These are phyloP conservation scores for Micrasema longulum DNA, from an alignment of 1,140 invertebrate species.

Conservation along the genomic window DNA sequence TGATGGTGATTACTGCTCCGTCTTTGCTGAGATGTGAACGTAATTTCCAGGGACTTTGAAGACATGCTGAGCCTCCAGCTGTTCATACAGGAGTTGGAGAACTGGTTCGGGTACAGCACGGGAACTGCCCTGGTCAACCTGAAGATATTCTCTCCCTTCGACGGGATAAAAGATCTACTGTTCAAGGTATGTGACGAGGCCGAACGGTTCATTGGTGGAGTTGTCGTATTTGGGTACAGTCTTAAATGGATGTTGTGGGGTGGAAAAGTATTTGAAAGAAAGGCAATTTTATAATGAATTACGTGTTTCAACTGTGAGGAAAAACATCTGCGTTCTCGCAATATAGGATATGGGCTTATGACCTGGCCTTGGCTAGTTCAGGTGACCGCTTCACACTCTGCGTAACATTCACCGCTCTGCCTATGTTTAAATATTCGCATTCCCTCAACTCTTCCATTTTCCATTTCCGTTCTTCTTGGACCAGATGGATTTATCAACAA, in stretches of 20 bases:
- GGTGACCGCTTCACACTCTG: no score
- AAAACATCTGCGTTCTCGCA: no score
- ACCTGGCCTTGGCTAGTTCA: no score
- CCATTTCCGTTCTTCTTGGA: no score
- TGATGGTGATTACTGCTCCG: no score
- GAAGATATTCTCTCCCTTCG: constrained; percentile 51
- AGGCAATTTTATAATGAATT: neutral
- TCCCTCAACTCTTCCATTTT: no score
- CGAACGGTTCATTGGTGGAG: neutral
- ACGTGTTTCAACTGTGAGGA: neutral
- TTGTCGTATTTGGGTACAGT: neutral
- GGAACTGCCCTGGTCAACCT: constrained; percentile 38
- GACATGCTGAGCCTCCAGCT: constrained; percentile 41
- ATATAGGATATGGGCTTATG: no score
- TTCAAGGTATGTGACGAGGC: constrained; percentile 49
- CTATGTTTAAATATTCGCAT: no score
- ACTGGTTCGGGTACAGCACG: constrained; percentile 46
- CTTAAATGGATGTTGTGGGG: neutral
- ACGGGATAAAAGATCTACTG: constrained; percentile 46
- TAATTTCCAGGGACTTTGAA: constrained; percentile 23
- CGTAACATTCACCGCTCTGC: no score
- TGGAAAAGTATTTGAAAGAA: neutral
- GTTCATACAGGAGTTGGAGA: constrained; percentile 46
- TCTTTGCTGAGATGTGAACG: no score
- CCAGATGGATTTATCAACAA: no score